Percentiles rank a stretch among this genome's conserved stretches.
Conservation (phyloP, 2,888 invertebrate species). For the Stenoptilia bipunctidactyla region DNA sequence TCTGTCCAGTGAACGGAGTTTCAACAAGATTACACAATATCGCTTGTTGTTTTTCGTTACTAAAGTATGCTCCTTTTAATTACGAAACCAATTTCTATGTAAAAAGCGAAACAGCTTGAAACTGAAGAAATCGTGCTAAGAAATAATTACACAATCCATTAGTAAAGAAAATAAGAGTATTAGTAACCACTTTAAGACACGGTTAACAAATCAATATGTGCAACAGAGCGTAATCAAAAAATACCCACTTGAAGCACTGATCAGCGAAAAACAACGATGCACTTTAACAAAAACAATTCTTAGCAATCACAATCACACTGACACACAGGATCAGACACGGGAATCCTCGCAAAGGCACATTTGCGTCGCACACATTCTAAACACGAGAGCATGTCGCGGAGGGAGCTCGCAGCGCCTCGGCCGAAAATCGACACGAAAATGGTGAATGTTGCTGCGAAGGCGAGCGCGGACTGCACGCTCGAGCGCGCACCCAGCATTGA, state of each 20-base stretch:
- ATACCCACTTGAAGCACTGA: neutral
- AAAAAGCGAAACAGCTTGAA: no score
- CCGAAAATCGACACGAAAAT: constrained; percentile 49
- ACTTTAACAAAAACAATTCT: neutral
- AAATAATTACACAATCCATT: no score
- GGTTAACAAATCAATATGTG: neutral
- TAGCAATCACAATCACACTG: neutral
- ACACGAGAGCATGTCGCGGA: neutral
- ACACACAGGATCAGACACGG: neutral
- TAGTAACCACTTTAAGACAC: no score
- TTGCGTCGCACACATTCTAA: constrained; percentile 1
- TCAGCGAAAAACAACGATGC: neutral
- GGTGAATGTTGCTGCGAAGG: constrained; percentile 65
- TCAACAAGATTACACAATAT: no score
- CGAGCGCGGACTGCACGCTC: constrained; percentile 56
- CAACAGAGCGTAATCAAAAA: neutral
- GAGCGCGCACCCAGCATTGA: constrained; percentile 47
- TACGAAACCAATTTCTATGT: no score
- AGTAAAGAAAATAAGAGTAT: no score
- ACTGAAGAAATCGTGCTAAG: no score
- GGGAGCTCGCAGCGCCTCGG: neutral
- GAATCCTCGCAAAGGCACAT: neutral
- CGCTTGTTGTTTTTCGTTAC: no score
- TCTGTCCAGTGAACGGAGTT: no score
- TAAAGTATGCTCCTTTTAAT: no score